Evolutionary conservation across 2,113 vertebrate genomes (phyloP).

Genomic region (Indicator indicator): DNA sequence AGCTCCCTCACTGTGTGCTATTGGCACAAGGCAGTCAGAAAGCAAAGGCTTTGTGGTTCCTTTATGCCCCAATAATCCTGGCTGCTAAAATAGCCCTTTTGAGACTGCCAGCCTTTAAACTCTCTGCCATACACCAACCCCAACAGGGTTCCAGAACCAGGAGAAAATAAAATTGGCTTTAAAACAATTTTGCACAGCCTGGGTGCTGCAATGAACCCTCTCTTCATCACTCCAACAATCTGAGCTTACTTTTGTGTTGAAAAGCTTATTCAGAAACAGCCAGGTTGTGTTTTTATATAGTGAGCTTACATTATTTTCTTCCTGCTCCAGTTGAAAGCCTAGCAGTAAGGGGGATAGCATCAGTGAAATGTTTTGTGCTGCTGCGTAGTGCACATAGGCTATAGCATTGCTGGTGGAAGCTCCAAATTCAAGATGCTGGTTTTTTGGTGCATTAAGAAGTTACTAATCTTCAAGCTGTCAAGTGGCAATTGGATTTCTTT

Average conservation of each 20-base stretch:
- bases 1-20: neutral
- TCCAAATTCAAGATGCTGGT: neutral
- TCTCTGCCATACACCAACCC: neutral
- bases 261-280: neutral
- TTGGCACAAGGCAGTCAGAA: neutral
- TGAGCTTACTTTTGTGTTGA: neutral
- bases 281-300: neutral
- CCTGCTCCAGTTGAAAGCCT: neutral
- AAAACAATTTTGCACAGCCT: neutral
- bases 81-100: constrained; percentile 27
- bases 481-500: neutral
- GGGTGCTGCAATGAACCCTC: neutral
- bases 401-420: neutral
- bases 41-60: constrained; percentile 10
- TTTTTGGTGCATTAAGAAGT: neutral
- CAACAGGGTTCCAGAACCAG: neutral
- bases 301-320: neutral
- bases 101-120: neutral
- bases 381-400: neutral
- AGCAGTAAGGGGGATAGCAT: neutral
- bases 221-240: accelerated
- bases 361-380: neutral
- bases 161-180: neutral
- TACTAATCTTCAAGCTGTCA: neutral
- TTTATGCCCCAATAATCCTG: constrained; percentile 38